Evolutionary conservation across 2,113 vertebrate species (phyloP).

Genomic region (Haemorhous mexicanus): DNA sequence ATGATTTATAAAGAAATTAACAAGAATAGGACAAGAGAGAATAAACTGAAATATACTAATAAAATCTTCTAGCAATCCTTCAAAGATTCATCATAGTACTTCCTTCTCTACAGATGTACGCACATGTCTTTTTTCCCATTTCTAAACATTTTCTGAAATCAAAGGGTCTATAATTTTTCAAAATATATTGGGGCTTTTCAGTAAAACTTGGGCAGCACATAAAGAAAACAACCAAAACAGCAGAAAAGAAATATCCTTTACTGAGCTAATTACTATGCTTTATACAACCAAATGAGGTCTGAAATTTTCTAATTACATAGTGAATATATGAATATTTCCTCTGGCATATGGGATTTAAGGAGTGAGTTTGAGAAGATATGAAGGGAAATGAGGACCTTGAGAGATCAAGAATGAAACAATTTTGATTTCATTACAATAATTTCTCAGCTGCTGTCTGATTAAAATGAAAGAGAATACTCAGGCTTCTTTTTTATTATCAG

Average conservation of each 20-base stretch:
- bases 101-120: neutral
- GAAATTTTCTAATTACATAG: conserved; percentile 56
- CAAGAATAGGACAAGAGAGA: neutral
- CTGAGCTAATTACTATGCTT: neutral
- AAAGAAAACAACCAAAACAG: neutral
- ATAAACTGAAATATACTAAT: neutral
- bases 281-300: neutral
- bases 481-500: neutral
- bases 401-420: neutral
- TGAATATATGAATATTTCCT: conserved; percentile 60
- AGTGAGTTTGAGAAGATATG: conserved; percentile 13
- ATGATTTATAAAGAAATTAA: neutral
- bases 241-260: neutral
- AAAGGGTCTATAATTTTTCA: neutral
- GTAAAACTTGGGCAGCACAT: neutral
- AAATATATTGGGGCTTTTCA: neutral
- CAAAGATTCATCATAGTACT: neutral
- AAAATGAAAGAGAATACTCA: neutral
- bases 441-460: conserved; percentile 10
- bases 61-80: neutral
- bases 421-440: conserved; percentile 20
- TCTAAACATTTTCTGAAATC: neutral
- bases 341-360: conserved; percentile 9
- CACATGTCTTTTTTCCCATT: neutral
- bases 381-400: conserved; percentile 56